Evolutionary conservation across 2,888 invertebrate species (phyloP), one percentile per base, ranked within the genome.

Genomic region (Melikaiella ostensackeni): DNA sequence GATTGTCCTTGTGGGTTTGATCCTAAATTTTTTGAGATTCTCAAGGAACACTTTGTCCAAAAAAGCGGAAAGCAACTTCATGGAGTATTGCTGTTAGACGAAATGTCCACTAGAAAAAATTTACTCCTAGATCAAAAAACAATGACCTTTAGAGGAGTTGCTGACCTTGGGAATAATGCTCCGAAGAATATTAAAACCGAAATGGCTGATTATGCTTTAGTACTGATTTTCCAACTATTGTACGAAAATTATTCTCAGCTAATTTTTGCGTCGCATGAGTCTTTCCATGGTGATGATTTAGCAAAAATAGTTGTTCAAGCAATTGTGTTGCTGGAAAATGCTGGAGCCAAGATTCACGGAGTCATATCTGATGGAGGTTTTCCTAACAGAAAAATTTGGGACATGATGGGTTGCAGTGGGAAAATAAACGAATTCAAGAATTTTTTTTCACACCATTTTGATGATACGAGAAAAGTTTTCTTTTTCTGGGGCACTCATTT

Each of bases 401-500:
- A 66, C 0, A 21, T 66, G 63, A 30, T 84, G 3, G 82, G 80
- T 7, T 77, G 83, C 19, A 76, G 70, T 73, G 81, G 81, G 16
- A 38, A 77, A 42, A 78, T 75, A 33, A 59, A 63, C 11, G 66
- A 66, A 61, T 55, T 78, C 1, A 77, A 75, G n/a, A 76, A 76
- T 81, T 80, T n/a, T 38, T 80, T 78, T 30, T 9, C 19, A 13
- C 83, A 83, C 75, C 81, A 82, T 35, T 30, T 75, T 24, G 79
- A 81, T 74, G 79, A 79, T 21, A 33, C 46, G 6, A 70, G 82
- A 57, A 78, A 79, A 73, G 33, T 84, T 42, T 83, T 80, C 57
- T 59, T 83, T 30, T 84, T 84, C 59, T 82, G 83, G 13, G 80
- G 83, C 46, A 80, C 80, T 35, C 82, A 85, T 55, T 66, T 85